Evolutionary conservation across 2,113 vertebrate genomes (phyloP).

Genomic region (Leptodactylus fuscus): DNA sequence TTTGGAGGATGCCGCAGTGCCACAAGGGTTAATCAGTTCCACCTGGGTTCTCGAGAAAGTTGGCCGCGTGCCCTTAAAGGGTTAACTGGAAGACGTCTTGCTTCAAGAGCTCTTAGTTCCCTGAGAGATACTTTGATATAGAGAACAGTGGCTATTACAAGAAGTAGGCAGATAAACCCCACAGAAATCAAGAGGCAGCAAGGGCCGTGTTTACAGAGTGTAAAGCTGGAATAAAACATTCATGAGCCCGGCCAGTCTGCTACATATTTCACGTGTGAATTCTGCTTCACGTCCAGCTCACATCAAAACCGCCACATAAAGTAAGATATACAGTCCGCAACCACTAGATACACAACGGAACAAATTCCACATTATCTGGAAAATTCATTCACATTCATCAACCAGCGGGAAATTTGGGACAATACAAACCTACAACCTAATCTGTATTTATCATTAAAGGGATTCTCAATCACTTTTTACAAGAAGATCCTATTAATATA

Average conservation of each 20-base stretch:
- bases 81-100: not conserved
- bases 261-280: constrained; percentile 42
- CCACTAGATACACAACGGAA: not conserved
- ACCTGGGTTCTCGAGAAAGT: not conserved
- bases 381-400: not conserved
- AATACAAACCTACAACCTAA: not conserved
- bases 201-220: constrained; percentile 26
- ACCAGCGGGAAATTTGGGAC: not conserved
- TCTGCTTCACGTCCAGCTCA: constrained; percentile 24
- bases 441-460: not conserved
- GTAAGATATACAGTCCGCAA: not conserved
- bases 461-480: not conserved
- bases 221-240: constrained; percentile 40
- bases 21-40: too few species aligned
- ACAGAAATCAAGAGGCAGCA: not conserved
- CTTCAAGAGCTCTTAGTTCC: not conserved
- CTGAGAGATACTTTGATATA: not conserved
- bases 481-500: too few species aligned
- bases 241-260: constrained; percentile 13
- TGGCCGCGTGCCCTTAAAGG: not conserved
- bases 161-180: constrained; percentile 5
- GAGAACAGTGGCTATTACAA: constrained; percentile 21
- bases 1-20: too few species aligned
- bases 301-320: not conserved
- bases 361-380: not conserved